Conservation (phyloP, 2,113 vertebrate species). For the Emydocephalus ijimae region DNA sequence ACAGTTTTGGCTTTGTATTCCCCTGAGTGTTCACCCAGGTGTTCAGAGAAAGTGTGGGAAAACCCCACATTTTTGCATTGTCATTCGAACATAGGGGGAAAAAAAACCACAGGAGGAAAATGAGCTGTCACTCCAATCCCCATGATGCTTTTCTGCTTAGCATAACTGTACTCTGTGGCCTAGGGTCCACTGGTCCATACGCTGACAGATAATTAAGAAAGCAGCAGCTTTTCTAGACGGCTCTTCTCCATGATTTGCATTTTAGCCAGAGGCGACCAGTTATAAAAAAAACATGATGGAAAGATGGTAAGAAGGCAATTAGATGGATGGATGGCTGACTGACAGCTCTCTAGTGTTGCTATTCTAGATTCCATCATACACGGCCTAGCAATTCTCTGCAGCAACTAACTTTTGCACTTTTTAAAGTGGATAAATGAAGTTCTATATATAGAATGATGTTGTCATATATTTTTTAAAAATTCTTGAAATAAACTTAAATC, state of each 20-base stretch:
- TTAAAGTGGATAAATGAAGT: constrained; percentile 73
- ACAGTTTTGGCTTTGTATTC: constrained; percentile 94
- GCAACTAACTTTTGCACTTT: constrained; percentile 79
- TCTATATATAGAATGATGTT: constrained; percentile 73
- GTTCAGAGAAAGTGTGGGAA: constrained; percentile 86
- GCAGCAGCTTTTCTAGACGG: constrained; percentile 91
- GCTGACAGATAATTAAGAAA: constrained; percentile 99
- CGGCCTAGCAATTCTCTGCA: constrained; percentile 79
- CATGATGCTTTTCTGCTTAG: constrained; percentile 99
- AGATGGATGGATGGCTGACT: constrained; percentile 99
- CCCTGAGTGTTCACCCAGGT: constrained; percentile 91
- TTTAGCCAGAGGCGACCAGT: constrained; percentile 99
- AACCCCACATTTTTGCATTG: constrained; percentile 90
- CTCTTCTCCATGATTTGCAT: constrained; percentile 97
- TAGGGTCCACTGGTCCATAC: constrained; percentile 84
- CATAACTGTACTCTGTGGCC: constrained; percentile 93
- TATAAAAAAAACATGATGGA: constrained; percentile 99
- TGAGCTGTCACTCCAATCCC: constrained; percentile 99
- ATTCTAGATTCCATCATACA: constrained; percentile 87
- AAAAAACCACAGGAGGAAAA: constrained; percentile 92
- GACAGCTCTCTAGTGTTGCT: constrained; percentile 95
- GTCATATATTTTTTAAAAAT: constrained; percentile 57
- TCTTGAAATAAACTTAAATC: constrained; percentile 74
- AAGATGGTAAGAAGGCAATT: constrained; percentile 99
- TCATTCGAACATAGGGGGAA: constrained; percentile 80